Evolutionary conservation across 30 jellyfish, hydroid and myxozoan species (phyloP).

Genomic region (Aurelia sp.): DNA sequence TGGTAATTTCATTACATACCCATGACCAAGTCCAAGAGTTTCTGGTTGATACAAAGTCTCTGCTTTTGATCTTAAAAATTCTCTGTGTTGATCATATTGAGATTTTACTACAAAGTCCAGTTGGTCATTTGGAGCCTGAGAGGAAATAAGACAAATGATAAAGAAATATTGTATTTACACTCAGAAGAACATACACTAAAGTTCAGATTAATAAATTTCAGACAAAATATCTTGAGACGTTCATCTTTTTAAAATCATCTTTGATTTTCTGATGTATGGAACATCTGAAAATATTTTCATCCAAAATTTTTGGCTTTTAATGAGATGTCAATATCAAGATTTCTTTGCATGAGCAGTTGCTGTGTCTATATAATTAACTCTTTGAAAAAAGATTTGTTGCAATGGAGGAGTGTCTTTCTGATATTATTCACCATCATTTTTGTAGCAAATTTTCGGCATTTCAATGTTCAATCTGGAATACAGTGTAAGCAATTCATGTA

Average conservation of each 20-base stretch:
- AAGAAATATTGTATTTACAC: background rate
- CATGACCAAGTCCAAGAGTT: constrained; percentile 83
- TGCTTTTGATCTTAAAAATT: constrained; percentile 84
- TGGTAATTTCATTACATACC: constrained; percentile 58
- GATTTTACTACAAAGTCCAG: constrained; percentile 91
- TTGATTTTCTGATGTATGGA: too few species aligned
- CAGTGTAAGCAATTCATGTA: background rate
- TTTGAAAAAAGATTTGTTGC: too few species aligned
- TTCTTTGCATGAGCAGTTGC: too few species aligned
- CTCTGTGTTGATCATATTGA: constrained; percentile 83
- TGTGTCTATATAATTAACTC: too few species aligned
- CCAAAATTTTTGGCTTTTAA: too few species aligned
- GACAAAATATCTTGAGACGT: too few species aligned
- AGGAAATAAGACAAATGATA: background rate
- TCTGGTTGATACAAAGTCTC: constrained; percentile 94
- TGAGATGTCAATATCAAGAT: too few species aligned
- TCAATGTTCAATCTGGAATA: background rate
- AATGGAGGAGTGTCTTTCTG: too few species aligned
- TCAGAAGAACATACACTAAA: too few species aligned
- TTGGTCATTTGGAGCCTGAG: constrained; percentile 90
- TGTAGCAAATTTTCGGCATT: background rate
- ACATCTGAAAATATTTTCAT: too few species aligned
- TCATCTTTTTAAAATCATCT: too few species aligned
- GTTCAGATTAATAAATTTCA: too few species aligned
- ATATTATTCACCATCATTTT: background rate